These are phyloP conservation scores for Saxidomus purpurata DNA, from an alignment of 1,140 invertebrate genomes.

Conservation along the genomic window DNA sequence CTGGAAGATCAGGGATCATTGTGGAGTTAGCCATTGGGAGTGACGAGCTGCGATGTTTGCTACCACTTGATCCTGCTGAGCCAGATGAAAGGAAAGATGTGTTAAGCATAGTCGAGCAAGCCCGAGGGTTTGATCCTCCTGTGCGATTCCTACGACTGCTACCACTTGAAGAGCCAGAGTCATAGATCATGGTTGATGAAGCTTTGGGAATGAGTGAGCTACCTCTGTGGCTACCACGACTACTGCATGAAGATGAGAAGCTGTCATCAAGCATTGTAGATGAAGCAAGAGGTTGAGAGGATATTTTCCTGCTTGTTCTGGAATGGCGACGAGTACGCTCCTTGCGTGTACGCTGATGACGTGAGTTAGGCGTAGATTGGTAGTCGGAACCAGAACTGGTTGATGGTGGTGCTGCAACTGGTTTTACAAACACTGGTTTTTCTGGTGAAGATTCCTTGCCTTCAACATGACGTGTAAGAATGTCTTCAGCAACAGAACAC, in stretches of 20 bases:
- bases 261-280: slow-evolving; percentile 76
- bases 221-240: slow-evolving; percentile 68
- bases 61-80: slow-evolving; percentile 48
- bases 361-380: slow-evolving; percentile 54
- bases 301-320: slow-evolving; percentile 60
- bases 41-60: slow-evolving; percentile 39
- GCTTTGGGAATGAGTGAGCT: slow-evolving; percentile 70
- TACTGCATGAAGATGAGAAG: slow-evolving; percentile 73
- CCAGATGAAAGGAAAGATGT: slow-evolving; percentile 68
- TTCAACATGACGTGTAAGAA: slow-evolving; percentile 74
- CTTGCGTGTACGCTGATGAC: slow-evolving; percentile 26
- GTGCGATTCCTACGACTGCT: slow-evolving; percentile 64
- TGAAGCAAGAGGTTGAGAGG: slow-evolving; percentile 69
- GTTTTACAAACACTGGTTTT: slow-evolving; percentile 41
- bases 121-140: slow-evolving; percentile 50
- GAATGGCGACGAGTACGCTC: slow-evolving; percentile 57
- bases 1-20: slow-evolving; percentile 67
- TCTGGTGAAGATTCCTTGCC: slow-evolving; percentile 70
- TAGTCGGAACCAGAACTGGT: slow-evolving; percentile 62
- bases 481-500: slow-evolving; percentile 62
- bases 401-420: not conserved
- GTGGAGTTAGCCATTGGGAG: slow-evolving; percentile 75
- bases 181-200: slow-evolving; percentile 75
- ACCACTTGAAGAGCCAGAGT: slow-evolving; percentile 66
- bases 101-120: slow-evolving; percentile 64